phyloP scores from a whole-genome alignment of 2,113 vertebrate species.

The Aptenodytes forsteri region DNA sequence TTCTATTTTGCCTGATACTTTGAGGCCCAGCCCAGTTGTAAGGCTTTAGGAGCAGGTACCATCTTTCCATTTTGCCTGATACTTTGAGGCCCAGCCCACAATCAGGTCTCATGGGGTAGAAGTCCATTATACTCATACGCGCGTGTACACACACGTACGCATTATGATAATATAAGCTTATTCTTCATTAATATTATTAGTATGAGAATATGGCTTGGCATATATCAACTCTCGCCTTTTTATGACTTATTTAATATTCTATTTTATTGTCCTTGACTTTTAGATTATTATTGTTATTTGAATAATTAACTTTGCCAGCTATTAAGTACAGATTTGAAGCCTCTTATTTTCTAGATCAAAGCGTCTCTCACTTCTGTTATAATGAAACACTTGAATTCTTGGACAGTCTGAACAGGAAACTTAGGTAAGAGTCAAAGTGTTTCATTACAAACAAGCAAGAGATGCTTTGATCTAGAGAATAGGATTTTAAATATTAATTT shows the following conservation, averaged over 20 bases:
- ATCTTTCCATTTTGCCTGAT: not conserved
- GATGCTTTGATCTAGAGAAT: constrained; percentile 17
- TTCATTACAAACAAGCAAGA: not conserved
- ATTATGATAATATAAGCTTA: not conserved
- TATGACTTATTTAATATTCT: not conserved
- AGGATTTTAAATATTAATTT: constrained; percentile 9
- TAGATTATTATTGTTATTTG: constrained; percentile 27
- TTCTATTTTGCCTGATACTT: too few relatives aligned
- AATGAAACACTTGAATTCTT: constrained; percentile 53
- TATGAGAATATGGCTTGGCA: not conserved
- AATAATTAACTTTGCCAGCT: constrained; percentile 26
- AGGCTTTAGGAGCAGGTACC: not conserved
- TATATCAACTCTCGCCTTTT: not conserved
- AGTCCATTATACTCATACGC: not conserved
- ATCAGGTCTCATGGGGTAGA: not conserved
- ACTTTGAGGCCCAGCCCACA: not conserved
- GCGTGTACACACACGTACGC: rapidly evolving
- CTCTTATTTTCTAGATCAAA: constrained; percentile 39
- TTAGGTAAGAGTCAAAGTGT: constrained; percentile 32
- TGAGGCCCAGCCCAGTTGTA: too few relatives aligned
- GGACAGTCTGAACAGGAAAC: constrained; percentile 7
- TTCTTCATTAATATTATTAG: not conserved
- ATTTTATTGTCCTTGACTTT: not conserved
- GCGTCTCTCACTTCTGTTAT: not conserved
- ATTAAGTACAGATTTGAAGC: constrained; percentile 33